Base-by-base conservation (phyloP, 2,888 invertebrate species). In the Pammene aurita region DNA sequence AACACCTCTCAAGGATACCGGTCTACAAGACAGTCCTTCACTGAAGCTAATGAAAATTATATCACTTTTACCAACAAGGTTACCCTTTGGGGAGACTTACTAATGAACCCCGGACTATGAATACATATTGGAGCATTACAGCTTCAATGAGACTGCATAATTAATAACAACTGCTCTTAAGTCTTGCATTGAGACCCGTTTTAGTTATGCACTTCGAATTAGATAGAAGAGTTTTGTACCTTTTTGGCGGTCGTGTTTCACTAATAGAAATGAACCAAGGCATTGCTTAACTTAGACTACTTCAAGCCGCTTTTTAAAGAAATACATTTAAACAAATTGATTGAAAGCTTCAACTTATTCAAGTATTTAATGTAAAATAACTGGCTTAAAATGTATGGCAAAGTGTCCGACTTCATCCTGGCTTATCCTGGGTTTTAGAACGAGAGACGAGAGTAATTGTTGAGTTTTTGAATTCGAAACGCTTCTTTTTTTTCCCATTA, bases 121-220 rank as follows among this genome's bases (percentile, higher is more conserved):
- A 90, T 90, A 90, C 86, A 87, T 88, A 90, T 88, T 87, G 84
- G 82, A 76, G 77, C 83, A 87, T 90, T 89, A 88, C 74, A 77
- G 75, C 78, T 74, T 79, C 79, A 81, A 83, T 81, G 80, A 80
- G 80, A 77, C 77, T 84, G 82, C 80, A 85, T 85, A 87, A 87
- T 87, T 87, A 86, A 89, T 85, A 85, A 80, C 72, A 76, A 77
- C 77, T 77, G 75, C 77, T 79, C 80, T 81, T 86, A 81, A 83
- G 78, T 79, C 76, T 75, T 73, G 72, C 75, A 74, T 71, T 72
- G 73, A 78, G 76, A 77, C 71, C 66, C 71, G 72, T 74, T 79
- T 73, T 71, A 58, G 50, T 58, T 46, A 14, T 62, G 65, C 52
- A n/a, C 57, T 48, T 66, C 11, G 34, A 41, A 65, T 60, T 11